Percentiles rank a stretch among this genome's conserved stretches.
These are phyloP conservation scores for Origma solitaria DNA, from an alignment of 2,113 vertebrate genomes.

Conservation along the genomic window DNA sequence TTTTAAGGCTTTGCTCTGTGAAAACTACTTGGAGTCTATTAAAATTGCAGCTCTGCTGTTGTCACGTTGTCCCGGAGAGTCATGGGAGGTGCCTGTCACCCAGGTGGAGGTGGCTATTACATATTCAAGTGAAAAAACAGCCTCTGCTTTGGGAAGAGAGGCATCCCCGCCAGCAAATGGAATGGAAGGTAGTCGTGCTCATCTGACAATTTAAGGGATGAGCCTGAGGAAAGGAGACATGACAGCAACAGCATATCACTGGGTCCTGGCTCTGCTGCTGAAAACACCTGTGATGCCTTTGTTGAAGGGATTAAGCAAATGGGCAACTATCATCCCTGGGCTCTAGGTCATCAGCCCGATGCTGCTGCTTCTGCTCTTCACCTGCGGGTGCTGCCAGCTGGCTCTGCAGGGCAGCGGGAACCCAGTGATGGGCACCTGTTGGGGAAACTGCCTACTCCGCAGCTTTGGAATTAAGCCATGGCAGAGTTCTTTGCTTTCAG, in stretches of 20 bases:
- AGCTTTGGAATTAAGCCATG: not conserved
- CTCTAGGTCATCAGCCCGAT: accelerated
- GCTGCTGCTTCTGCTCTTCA: not conserved
- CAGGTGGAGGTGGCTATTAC: constrained; percentile 68
- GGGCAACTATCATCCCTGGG: not conserved
- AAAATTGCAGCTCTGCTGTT: constrained; percentile 73
- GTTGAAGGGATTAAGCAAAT: not conserved
- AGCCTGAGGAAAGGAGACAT: not conserved
- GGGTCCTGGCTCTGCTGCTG: not conserved
- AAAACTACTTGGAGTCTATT: constrained; percentile 78
- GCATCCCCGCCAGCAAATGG: not conserved
- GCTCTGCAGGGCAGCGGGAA: not conserved
- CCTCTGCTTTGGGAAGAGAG: not conserved
- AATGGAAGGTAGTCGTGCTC: not conserved
- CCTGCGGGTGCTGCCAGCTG: accelerated
- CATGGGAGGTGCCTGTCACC: constrained; percentile 78
- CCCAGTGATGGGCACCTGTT: accelerated
- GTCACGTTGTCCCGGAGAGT: constrained; percentile 72
- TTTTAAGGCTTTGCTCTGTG: constrained; percentile 69
- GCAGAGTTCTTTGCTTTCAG: not conserved
- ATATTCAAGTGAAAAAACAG: constrained; percentile 47
- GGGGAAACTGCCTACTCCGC: not conserved
- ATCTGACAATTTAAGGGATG: not conserved
- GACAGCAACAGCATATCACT: accelerated
- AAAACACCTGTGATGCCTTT: not conserved